phyloP scores from a whole-genome alignment of 2,797 vertebrate species.

The Melopsittacus undulatus region DNA sequence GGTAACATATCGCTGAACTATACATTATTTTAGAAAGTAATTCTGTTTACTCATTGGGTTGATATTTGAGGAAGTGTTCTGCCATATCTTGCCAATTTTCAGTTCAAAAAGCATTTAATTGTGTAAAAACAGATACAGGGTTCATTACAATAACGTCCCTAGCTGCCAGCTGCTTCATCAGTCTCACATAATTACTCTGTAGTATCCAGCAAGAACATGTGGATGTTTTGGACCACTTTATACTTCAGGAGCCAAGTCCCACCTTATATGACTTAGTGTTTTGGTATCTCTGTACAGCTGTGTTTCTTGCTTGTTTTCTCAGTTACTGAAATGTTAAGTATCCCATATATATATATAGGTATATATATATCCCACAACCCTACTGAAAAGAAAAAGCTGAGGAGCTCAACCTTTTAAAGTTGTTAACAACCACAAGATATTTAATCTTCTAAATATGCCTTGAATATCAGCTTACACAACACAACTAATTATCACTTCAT shows the following conservation, averaged over 20 bases:
- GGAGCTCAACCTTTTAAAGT: background rate
- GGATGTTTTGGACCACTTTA: background rate
- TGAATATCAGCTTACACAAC: background rate
- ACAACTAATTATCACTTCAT: constrained; percentile 44
- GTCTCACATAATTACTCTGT: background rate
- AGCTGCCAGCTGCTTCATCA: background rate
- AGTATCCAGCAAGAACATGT: background rate
- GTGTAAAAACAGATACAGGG: background rate
- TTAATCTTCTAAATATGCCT: background rate
- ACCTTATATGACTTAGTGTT: background rate
- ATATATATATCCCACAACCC: background rate
- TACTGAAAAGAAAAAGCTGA: background rate
- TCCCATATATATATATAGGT: background rate
- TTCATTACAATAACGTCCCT: fast-evolving
- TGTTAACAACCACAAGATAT: background rate
- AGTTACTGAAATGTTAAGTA: background rate
- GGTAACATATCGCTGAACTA: background rate
- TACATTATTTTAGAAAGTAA: background rate
- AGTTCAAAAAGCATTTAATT: background rate
- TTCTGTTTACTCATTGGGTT: background rate
- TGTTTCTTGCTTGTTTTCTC: background rate
- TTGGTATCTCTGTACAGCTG: background rate
- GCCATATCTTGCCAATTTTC: background rate
- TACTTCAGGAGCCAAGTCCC: background rate
- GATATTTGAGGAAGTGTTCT: background rate